Base-by-base conservation (phyloP, 2,888 invertebrate species). In the Tricholauxania praeusta region DNA sequence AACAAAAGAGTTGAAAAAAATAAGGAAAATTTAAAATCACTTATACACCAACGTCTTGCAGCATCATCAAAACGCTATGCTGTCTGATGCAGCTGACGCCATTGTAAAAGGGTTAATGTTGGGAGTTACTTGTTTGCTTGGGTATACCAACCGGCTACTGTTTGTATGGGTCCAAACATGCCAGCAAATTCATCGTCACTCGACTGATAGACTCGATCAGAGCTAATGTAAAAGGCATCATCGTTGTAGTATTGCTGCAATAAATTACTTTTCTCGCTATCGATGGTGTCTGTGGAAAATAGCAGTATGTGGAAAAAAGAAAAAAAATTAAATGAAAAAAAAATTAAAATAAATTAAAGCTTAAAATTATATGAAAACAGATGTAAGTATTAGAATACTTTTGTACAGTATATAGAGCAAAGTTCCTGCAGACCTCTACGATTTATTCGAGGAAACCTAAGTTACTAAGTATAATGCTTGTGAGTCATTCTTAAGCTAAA, bases 201-300 rank as follows among this genome's bases (percentile, higher is more conserved):
- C 65, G 86, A 83, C 77, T 87, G 87, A 77, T 87, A 87, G 19
- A 87, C 82, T 51, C 87, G 86, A 81, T 86, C 86, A 57, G 87
- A 82, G 70, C 84, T 82, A 73, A 87, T 85, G 76, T 86, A 84
- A 78, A 87, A 87, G 73, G 87, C 82, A 67, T 87, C 87, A 66
- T 87, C 87, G 76, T 84, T 87, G 76, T 81, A 87, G 77, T 84
- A 87, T 74, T 87, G 87, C 72, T 87, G 87, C 76, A 87, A 80
- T 72, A 83, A 73, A 72, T 81, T 84, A 79, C 80, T 86, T 62
- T 83, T 83, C 79, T 87, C 87, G 67, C 79, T 78, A 73, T 85
- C 85, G 77, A 87, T 85, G 19, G 82, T 79, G 77, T 87, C 87
- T 87, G 77, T 14, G 49, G 32, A n/a, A 15, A 17, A 39, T 4